Percentiles rank a stretch among this genome's conserved stretches.
Evolutionary conservation across 2,797 vertebrate genomes (phyloP).

Genomic region (Columba guinea): DNA sequence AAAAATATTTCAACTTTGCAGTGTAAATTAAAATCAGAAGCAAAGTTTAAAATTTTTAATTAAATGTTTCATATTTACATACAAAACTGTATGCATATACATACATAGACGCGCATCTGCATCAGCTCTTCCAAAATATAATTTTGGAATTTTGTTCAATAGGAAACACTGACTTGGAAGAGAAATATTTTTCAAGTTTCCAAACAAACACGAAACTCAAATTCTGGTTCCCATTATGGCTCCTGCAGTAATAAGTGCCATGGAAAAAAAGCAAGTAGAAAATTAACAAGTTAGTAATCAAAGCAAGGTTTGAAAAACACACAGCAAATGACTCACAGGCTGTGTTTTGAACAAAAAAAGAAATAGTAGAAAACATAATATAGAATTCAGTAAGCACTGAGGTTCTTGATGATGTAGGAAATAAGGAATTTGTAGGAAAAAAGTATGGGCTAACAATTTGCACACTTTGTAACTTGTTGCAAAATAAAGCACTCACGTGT

Average conservation of each 20-base stretch:
- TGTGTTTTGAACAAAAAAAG: background rate
- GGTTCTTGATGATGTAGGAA: background rate
- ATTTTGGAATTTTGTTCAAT: background rate
- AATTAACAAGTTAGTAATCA: background rate
- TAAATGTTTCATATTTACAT: background rate
- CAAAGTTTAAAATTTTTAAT: background rate
- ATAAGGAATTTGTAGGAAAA: background rate
- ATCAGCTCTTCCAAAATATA: background rate
- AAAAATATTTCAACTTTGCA: background rate
- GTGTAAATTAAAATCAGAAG: background rate
- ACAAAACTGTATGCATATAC: rapidly evolving
- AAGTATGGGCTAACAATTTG: background rate
- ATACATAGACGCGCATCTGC: background rate
- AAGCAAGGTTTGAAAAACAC: background rate
- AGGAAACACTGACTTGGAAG: background rate
- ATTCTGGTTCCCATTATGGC: background rate
- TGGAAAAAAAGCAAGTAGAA: background rate
- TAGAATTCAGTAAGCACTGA: background rate
- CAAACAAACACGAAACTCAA: background rate
- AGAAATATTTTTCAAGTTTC: background rate
- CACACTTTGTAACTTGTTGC: background rate
- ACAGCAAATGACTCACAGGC: background rate
- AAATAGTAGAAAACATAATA: background rate
- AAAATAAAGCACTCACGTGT: background rate
- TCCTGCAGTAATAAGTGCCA: background rate